Base-by-base conservation (phyloP, 2,113 vertebrate genomes). In the Lagopus leucura region DNA sequence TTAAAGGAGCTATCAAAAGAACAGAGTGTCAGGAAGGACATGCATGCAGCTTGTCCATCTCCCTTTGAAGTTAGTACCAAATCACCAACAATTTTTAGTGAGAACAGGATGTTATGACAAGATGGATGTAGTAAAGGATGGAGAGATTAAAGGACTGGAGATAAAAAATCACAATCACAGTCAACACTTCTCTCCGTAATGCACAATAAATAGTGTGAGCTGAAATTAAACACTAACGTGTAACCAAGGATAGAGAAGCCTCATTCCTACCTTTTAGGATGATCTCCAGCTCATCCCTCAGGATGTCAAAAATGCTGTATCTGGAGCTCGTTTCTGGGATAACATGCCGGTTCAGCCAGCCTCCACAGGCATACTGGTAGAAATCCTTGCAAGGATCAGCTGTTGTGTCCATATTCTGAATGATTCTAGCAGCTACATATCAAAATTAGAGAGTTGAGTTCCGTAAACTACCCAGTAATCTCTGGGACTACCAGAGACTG, bases 341-440 rank as follows among this genome's bases (percentile, higher is more conserved):
- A n/a, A 99, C 98, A 0, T 99, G 98, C 17, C 93, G 95, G 92
- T 96, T 98, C 91, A 99, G 97, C 99, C 99, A 99, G 43, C 99
- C 99, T 40, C 99, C 99, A 2, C 99, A 99, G 8, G 99, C 98
- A 1, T 99, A 99, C 97, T 98, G 98, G 97, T 99, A 99, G 97
- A 99, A 99, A 94, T 99, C 98, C 48, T 98, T 93, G 71, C 99
- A 99, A 0, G 99, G 99, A 52, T 99, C 98, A 70, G 97, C 94
- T 3, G 96, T 96, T 1, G 96, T 91, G 94, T 99, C 99, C 99
- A 99, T 99, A 95, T 99, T 99, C 97, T 98, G 98, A 85, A 99
- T 97, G 74, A 99, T 98, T 61, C 99, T 97, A 75, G 99, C 98
- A 30, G 99, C 99, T 99, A 91, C 47, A 52, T 4, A 8, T 18